Percentiles rank a stretch among this genome's conserved stretches.
These are phyloP conservation scores for Aurelia sp. DNA, from an alignment of 30 jellyfish, hydroid and myxozoan species.

Conservation along the genomic window DNA sequence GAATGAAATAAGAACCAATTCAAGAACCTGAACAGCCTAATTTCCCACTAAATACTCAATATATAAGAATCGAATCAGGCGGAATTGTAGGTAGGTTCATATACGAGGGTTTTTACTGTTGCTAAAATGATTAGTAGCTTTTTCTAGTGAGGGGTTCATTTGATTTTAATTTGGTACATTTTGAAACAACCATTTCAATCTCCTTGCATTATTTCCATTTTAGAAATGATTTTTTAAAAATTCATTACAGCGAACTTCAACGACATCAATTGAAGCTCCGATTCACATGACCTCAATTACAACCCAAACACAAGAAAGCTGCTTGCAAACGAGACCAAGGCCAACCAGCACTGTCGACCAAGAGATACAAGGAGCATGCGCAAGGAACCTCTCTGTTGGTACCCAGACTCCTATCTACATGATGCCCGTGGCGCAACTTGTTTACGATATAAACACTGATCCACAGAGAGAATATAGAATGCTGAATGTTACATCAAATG, in stretches of 20 bases:
- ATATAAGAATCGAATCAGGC: too few relatives aligned
- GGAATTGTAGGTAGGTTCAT: too few relatives aligned
- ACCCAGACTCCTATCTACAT: constrained; percentile 93
- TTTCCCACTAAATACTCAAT: too few relatives aligned
- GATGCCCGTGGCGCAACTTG: constrained; percentile 87
- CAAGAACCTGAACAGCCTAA: too few relatives aligned
- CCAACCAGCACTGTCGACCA: constrained; percentile 38
- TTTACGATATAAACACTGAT: constrained; percentile 59
- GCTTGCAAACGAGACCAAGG: constrained; percentile 72
- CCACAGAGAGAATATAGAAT: constrained; percentile 66
- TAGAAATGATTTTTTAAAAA: not conserved
- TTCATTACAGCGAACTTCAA: constrained; percentile 12
- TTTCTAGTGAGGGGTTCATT: too few relatives aligned
- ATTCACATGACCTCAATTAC: constrained; percentile 71
- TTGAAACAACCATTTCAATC: too few relatives aligned
- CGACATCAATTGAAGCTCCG: constrained; percentile 48
- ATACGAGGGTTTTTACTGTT: too few relatives aligned
- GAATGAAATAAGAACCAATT: too few relatives aligned
- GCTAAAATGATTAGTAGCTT: too few relatives aligned
- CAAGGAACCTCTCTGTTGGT: constrained; percentile 77
- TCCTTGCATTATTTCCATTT: too few relatives aligned
- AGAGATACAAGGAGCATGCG: constrained; percentile 65
- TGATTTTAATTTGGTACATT: too few relatives aligned
- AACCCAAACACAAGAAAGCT: constrained; percentile 89
- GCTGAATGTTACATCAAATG: constrained; percentile 53